phyloP scores from a whole-genome alignment of 2,888 invertebrate genomes.

The Coenonympha arcania region DNA sequence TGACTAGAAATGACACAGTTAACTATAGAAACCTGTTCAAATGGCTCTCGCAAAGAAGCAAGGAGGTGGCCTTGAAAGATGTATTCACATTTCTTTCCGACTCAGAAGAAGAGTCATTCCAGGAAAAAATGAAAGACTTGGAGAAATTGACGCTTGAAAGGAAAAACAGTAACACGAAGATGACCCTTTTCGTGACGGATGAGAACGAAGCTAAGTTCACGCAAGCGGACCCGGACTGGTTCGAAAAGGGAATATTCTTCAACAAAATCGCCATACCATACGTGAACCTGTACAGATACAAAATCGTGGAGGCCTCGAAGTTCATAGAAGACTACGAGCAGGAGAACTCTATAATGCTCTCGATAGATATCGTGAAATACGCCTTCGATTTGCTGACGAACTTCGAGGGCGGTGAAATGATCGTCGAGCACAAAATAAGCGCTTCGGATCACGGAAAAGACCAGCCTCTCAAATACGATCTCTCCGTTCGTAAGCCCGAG shows the following conservation, averaged over 20 bases:
- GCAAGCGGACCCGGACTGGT: constrained; percentile 32
- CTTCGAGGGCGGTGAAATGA: constrained; percentile 24
- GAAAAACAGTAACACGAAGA: neutral
- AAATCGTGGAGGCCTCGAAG: constrained; percentile 23
- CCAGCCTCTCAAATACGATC: neutral
- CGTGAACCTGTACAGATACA: constrained; percentile 28
- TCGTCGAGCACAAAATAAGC: neutral
- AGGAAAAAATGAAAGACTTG: constrained; percentile 1
- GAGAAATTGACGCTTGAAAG: neutral
- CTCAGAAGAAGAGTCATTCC: constrained; percentile 2
- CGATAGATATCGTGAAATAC: constrained; percentile 39
- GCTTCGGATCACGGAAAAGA: neutral
- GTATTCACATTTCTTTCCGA: constrained; percentile 9
- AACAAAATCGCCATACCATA: constrained; percentile 28
- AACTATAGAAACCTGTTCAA: neutral
- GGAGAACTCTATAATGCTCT: constrained; percentile 31
- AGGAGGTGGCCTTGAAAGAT: neutral
- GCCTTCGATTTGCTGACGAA: constrained; percentile 40
- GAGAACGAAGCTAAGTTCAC: constrained; percentile 16
- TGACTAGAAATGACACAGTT: neutral
- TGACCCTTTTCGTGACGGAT: constrained; percentile 16
- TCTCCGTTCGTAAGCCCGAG: constrained; percentile 29
- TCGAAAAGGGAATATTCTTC: constrained; percentile 32
- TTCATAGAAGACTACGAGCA: constrained; percentile 25
- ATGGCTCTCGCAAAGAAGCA: constrained; percentile 4